Base-by-base conservation (phyloP, 2,797 vertebrate genomes). In the Tolypeutes matacus region DNA sequence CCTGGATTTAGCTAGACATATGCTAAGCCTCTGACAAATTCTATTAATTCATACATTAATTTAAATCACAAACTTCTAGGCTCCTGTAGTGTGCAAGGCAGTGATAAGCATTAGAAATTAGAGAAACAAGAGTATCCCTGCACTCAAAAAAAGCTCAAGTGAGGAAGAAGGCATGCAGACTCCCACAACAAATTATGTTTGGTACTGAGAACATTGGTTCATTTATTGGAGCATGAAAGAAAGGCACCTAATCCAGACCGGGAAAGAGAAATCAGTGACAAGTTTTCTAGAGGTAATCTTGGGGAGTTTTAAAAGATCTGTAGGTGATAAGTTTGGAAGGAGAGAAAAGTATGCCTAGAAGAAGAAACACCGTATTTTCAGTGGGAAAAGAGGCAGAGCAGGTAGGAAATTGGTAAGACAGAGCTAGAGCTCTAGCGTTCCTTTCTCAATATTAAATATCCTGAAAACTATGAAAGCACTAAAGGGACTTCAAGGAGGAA, bases 271-370 rank as follows among this genome's bases (percentile, higher is more conserved):
- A 31, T 39, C 39, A 17, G 31, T 34, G 34, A 51, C 11, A 60
- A 31, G 5, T 77, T 95, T 58, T 82, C 39, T 70, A 62, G 13
- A 89, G 27, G 23, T 42, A 70, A 51, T 29, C 13, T 7, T 42
- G 7, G 62, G 60, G 25, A 70, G 25, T 78, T 96, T 86, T 87
- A 94, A 92, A 82, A 36, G 34, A 69, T 5, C 58, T 88, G 31
- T 84, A 95, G 25, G 4, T 78, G n/a, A 83, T 58, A 34, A 92
- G 29, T 60, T 17, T n/a, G 29, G 31, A 93, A 82, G 25, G n/a
- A 60, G 7, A 69, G 7, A 76, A 95, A 93, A 60, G n/a, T 23
- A 76, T 7, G 12, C 73, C 56, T 86, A 18, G 29, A 93, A 87
- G 46, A 95, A 90, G 13, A 62, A 86, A 64, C n/a, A 62, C 23